These are phyloP conservation scores for Trachurus trachurus DNA, from an alignment of 2,797 vertebrate species.

Conservation along the genomic window DNA sequence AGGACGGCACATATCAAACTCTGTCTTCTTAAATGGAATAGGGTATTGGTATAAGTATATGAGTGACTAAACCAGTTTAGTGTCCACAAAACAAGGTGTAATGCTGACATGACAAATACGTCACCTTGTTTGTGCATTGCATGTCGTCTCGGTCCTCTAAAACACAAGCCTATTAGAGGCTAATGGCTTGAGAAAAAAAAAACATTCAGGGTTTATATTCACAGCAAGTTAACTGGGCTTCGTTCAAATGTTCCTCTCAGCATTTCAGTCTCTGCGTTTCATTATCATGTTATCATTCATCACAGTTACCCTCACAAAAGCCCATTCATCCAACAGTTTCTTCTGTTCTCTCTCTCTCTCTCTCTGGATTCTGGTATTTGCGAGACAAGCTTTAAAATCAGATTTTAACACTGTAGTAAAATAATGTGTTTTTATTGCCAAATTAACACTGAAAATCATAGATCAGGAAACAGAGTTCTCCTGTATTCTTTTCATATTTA, in stretches of 20 bases:
- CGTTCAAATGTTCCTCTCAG: constrained; percentile 6
- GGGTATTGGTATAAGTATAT: too few species aligned
- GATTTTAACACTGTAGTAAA: constrained; percentile 39
- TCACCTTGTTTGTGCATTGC: neutral
- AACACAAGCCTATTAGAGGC: constrained; percentile 22
- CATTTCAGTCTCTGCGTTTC: constrained; percentile 33
- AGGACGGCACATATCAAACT: neutral
- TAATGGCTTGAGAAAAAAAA: constrained; percentile 17
- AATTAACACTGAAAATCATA: constrained; percentile 52
- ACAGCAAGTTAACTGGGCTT: constrained; percentile 20
- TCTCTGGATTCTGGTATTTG: constrained; percentile 11
- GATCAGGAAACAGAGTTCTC: constrained; percentile 45
- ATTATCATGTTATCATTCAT: constrained; percentile 44
- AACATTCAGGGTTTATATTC: constrained; percentile 19
- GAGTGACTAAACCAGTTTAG: neutral
- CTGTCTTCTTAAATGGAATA: neutral
- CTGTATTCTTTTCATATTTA: constrained; percentile 54
- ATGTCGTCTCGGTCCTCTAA: constrained; percentile 17
- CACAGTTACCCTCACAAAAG: constrained; percentile 29
- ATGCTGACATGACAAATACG: constrained; percentile 1
- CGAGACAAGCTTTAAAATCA: constrained; percentile 15
- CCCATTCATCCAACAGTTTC: constrained; percentile 22
- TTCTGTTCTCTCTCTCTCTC: neutral
- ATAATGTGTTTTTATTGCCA: constrained; percentile 67
- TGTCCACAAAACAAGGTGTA: neutral